These are phyloP conservation scores for Lycocorax pyrrhopterus DNA, from an alignment of 2,113 vertebrate genomes.

Conservation along the genomic window DNA sequence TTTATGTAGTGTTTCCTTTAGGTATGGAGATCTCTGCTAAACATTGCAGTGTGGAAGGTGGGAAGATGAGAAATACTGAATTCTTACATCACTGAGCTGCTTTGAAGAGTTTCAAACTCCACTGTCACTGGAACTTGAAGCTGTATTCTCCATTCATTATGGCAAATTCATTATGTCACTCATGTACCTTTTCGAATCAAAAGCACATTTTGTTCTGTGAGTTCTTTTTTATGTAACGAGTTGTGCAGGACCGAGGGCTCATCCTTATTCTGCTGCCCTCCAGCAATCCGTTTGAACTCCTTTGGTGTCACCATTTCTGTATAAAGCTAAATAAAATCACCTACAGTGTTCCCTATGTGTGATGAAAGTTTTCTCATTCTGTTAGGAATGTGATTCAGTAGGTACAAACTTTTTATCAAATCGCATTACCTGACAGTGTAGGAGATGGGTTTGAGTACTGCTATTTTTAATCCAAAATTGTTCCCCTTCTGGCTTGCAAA, in stretches of 20 bases:
- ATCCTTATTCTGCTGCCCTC: not conserved
- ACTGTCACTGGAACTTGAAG: not conserved
- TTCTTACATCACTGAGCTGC: not conserved
- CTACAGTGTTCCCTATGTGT: not conserved
- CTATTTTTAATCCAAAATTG: not conserved
- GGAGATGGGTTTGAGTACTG: not conserved
- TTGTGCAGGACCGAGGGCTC: not conserved
- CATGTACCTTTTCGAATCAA: not conserved
- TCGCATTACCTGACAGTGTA: not conserved
- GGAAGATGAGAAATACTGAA: not conserved
- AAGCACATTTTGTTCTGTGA: not conserved
- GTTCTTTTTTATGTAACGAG: not conserved
- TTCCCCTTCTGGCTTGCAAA: not conserved
- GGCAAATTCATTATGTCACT: not conserved
- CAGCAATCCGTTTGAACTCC: not conserved
- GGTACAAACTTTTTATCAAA: not conserved
- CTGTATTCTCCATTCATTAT: not conserved
- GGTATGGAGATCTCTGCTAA: not conserved
- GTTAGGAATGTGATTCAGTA: not conserved
- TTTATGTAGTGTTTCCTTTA: not conserved
- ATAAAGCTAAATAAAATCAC: not conserved
- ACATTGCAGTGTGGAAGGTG: not conserved
- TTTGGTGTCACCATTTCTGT: not conserved
- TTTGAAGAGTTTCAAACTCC: not conserved
- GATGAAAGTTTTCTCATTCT: not conserved